Conservation (phyloP, 2,113 vertebrate genomes). For the Scatophagus argus region DNA sequence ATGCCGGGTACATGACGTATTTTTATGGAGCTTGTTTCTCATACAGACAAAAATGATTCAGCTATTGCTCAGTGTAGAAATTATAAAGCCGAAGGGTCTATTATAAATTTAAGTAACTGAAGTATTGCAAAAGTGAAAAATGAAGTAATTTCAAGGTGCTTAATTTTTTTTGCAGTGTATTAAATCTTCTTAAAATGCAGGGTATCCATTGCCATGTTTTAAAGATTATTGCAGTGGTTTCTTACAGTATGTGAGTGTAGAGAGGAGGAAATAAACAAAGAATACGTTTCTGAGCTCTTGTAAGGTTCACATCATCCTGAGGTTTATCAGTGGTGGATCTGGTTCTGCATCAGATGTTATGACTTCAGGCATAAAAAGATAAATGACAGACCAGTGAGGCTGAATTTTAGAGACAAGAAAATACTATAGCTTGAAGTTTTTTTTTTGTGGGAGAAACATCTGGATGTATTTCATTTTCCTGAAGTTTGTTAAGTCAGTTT, state of each 20-base stretch:
- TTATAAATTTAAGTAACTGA: neutral
- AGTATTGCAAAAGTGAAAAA: neutral
- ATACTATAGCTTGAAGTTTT: neutral
- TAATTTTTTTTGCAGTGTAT: neutral
- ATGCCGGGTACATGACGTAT: neutral
- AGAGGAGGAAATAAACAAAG: neutral
- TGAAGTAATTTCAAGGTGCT: neutral
- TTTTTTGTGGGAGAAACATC: neutral
- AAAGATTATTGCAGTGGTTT: neutral
- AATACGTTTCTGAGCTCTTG: neutral
- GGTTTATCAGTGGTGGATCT: neutral
- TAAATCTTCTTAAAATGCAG: neutral
- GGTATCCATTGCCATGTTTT: neutral
- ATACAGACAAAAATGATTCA: neutral
- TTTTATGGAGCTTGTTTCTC: neutral
- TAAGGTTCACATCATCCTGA: neutral
- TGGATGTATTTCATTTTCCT: neutral
- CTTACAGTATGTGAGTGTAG: neutral
- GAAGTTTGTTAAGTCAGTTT: neutral
- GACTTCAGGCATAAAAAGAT: too few species aligned
- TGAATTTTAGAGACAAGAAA: neutral
- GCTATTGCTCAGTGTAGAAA: neutral
- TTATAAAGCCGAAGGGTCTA: neutral
- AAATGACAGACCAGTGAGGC: neutral
- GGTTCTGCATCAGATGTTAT: neutral